These are phyloP conservation scores for Natator depressus DNA, from an alignment of 2,113 vertebrate species.

Conservation along the genomic window DNA sequence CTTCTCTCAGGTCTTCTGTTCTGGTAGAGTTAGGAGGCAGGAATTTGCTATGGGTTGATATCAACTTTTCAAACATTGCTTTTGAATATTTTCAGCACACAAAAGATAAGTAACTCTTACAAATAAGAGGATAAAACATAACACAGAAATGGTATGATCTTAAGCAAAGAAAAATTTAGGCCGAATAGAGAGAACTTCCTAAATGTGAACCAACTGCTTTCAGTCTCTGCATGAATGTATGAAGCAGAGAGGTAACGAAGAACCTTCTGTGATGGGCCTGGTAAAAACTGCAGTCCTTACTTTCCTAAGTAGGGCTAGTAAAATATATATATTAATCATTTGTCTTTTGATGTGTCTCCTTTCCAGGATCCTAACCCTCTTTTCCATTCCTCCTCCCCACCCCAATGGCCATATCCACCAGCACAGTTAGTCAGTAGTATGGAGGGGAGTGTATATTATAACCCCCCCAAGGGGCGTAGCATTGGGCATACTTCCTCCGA, in stretches of 20 bases:
- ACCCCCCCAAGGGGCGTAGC: too few species aligned
- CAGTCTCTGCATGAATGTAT: neutral
- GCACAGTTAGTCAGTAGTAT: too few species aligned
- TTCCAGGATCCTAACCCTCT: too few species aligned
- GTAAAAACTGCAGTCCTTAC: neutral
- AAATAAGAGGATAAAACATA: neutral
- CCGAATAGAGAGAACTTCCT: neutral
- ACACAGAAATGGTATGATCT: neutral
- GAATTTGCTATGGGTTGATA: neutral
- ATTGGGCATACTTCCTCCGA: too few species aligned
- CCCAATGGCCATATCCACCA: too few species aligned
- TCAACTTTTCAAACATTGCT: neutral
- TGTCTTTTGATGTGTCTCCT: too few species aligned
- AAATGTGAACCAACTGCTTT: neutral
- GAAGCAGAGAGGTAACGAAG: neutral
- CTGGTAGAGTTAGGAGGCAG: neutral
- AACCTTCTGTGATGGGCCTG: accelerated
- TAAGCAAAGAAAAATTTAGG: neutral
- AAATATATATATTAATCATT: too few species aligned
- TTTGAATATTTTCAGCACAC: neutral
- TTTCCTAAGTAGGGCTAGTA: neutral
- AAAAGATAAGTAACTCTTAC: neutral
- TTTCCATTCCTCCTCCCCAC: too few species aligned
- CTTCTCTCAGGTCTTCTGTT: neutral
- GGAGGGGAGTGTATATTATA: too few species aligned